Base-by-base conservation (phyloP, 2,888 invertebrate species). In the Gymnoscelis rufifasciata region DNA sequence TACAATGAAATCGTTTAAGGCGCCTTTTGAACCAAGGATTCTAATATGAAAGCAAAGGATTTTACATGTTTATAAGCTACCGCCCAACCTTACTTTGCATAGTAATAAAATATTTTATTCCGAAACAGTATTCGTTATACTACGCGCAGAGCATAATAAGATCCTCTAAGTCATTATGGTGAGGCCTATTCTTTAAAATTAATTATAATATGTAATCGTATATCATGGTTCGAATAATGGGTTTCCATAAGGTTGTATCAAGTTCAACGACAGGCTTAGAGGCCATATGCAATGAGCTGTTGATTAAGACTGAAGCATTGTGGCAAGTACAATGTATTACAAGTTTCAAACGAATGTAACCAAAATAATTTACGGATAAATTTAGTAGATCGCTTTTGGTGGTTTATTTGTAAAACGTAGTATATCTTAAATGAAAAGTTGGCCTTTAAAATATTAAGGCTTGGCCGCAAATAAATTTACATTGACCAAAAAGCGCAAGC, bases 191-290 rank as follows among this genome's bases (percentile, higher is more conserved):
- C 35, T 27, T 35, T 27, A n/a, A 42, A 35, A 38, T 38, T 36
- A 43, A 36, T 29, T 36, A 40, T 27, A 29, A 30, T 7, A 38
- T 12, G 13, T 14, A 19, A 19, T 42, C 39, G 13, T 48, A 41
- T 43, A 36, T 36, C 15, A 47, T 12, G 10, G 42, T 30, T 30
- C 24, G n/a, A 39, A 48, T 37, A 44, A 28, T 49, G 24, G 26
- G 12, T 28, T 30, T 39, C 19, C 33, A 29, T 43, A 47, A 14
- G 27, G 11, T 29, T 28, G 12, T 49, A 43, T n/a, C n/a, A 19
- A 19, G 66, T 65, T 64, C 62, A 65, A 56, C 58, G 62, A 54
- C 62, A 57, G 51, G 40, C 40, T 37, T 43, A 30, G 35, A 27
- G 23, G 39, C 49, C 43, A 30, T 49, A 45, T 44, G 51, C 29